Base-by-base conservation (phyloP, 2,888 invertebrate genomes). In the Nymphalis polychloros region DNA sequence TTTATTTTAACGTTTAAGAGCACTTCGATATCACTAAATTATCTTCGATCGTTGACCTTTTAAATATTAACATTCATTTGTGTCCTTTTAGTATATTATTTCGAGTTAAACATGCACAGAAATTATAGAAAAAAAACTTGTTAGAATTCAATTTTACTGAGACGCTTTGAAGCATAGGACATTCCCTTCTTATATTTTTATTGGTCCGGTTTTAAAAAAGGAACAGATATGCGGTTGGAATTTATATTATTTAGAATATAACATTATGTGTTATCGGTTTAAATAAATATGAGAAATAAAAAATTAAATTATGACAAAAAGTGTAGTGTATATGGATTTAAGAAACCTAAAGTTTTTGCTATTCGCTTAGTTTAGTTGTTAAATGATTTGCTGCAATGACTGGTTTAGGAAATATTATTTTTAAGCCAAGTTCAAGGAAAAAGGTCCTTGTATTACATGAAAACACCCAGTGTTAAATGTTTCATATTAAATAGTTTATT, bases 11-110 rank as follows among this genome's bases (percentile, higher is more conserved):
- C 75, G 65, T 59, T 70, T 85, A 84, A 87, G 84, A 83, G 83
- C 89, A 90, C 89, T 87, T 85, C 78, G 79, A 64, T 71, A 74
- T 76, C 78, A 78, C 78, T 74, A 71, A 67, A 53, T 41, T 64
- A 55, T 70, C 47, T 69, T 75, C 63, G 72, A 65, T 73, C 70
- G 74, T 72, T 67, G 66, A 62, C 55, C 84, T 80, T 73, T n/a
- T 78, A 79, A 66, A 68, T 74, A 64, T 69, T 72, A 70, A 68
- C 76, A 76, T 72, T 77, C 23, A 74, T 77, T 75, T 73, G 75
- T 81, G 82, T 86, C 85, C 82, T 83, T 85, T 84, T 83, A 84
- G 78, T 86, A 84, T 80, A 57, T 13, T 8, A 13, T 19, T 79
- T 23, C 73, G 76, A 71, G 59, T 77, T 73, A 75, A 72, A 74